Evolutionary conservation across 2,888 invertebrate genomes (phyloP).

Genomic region (Ophioninae sp.): DNA sequence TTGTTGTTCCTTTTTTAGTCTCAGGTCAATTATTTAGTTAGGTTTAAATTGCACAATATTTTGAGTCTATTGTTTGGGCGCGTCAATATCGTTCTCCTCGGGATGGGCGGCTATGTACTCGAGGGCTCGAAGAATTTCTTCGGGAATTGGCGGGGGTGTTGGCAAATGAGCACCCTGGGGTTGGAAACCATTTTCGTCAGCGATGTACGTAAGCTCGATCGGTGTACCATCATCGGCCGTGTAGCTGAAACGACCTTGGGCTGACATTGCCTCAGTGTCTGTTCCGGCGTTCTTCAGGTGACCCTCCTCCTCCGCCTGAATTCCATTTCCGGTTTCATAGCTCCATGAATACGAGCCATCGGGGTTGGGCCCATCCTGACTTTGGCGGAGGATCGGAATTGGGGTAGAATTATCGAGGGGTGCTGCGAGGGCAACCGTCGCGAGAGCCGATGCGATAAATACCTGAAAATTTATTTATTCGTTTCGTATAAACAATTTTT

Average conservation of each 20-base stretch:
- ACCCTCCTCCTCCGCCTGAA: conserved; percentile 80
- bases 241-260: conserved; percentile 82
- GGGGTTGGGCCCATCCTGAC: conserved; percentile 76
- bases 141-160: conserved; percentile 78
- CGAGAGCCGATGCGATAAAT: conserved; percentile 59
- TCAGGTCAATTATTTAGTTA: conserved; percentile 24
- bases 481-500: not conserved
- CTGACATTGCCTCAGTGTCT: conserved; percentile 81
- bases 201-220: conserved; percentile 84
- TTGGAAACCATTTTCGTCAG: conserved; percentile 88
- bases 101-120: conserved; percentile 77
- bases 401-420: conserved; percentile 65
- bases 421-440: conserved; percentile 67
- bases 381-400: conserved; percentile 75
- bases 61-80: conserved; percentile 58
- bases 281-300: conserved; percentile 84
- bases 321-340: conserved; percentile 82
- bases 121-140: conserved; percentile 78
- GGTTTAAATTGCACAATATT: conserved; percentile 14
- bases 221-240: conserved; percentile 85
- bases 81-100: conserved; percentile 70
- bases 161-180: conserved; percentile 82
- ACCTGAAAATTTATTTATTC: conserved; percentile 39
- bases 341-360: conserved; percentile 78
- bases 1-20: conserved; percentile 2